Base-by-base conservation (phyloP, 2,113 vertebrate genomes). In the Plecotus auritus region DNA sequence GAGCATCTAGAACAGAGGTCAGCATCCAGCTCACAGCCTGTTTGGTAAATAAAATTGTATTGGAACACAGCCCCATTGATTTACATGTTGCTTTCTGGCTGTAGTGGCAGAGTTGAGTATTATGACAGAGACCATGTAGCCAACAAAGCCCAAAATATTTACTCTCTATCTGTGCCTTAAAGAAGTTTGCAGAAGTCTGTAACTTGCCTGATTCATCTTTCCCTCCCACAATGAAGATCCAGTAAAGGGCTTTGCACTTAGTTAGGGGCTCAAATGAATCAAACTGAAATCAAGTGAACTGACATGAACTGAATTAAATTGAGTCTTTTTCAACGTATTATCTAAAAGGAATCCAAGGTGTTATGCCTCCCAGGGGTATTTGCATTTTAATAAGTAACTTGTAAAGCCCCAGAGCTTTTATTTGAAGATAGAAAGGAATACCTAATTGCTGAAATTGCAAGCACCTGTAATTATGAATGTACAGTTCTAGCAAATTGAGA, bases 331-430 rank as follows among this genome's bases (percentile, higher is more conserved):
- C 56, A 87, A 35, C 84, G 11, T 69, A 47, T 84, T 69, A 95
- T 73, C 90, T 77, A 69, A 93, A 93, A 96, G 77, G 70, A 90
- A 82, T 94, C 72, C 77, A 92, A 85, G 37, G 72, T 82, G 59
- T 77, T 86, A 42, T 56, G 35, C 23, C 35, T 95, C 96, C 88
- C 66, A 59, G 37, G 81, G 92, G 67, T 74, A 90, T 95, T 76
- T 94, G 40, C 76, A 83, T 96, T 95, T 97, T 96, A 96, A 96
- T 95, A 94, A 96, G 92, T 87, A 93, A 95, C 47, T 80, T 85
- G 84, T 81, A 94, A 96, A 94, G 47, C 45, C 72, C 91, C 92
- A 77, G 86, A 94, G 72, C 72, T 40, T 96, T 94, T 83, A 96
- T 95, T 72, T 90, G 77, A 96, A 92, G 90, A 94, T 74, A 88